Evolutionary conservation across 2,113 vertebrate species (phyloP), one percentile per base, ranked within the genome.

Genomic region (Elephas maximus): DNA sequence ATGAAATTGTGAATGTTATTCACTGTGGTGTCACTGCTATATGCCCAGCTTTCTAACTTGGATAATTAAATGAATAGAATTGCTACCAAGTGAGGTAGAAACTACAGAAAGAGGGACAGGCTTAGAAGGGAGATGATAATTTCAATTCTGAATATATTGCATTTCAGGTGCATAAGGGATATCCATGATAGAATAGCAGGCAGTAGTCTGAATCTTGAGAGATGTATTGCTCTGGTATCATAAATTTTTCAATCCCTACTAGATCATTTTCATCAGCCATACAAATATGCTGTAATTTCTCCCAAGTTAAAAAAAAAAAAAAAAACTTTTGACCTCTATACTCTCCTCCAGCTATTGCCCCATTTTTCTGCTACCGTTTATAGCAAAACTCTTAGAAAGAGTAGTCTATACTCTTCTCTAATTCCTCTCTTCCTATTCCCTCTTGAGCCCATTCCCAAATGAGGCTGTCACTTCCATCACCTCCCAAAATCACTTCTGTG

Each of bases 81-180:
- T 86, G 91, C 74, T 63, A 45, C 69, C 87, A 95, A 79, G 41
- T 94, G 77, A 90, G 24, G 9, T 33, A 73, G 62, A 83, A 48
- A 86, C 17, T 60, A 23, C 26, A 57, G 41, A 65, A 84, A 45
- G 69, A 93, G 8, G 6, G 45, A 7, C 41, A 92, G 37, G 83
- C 90, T 90, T 48, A 48, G 48, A 84, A 93, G 62, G n/a, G 21
- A 69, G 57, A 41, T 18, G 30, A 53, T 51, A 21, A 69, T 76
- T 84, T 67, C 82, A 17, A 0, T 85, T 80, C 82, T 87, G 20
- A 69, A 41, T 37, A 84, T 24, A 10, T 30, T 94, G 12, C 41
- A 53, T 88, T 93, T 67, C 30, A 17, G 14, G 21, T 74, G 0
- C 30, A 41, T 60, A 18, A 37, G 53, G 76, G 44, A 44, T 26